Base-by-base conservation (phyloP, 2,888 invertebrate genomes). In the Tipula unca region DNA sequence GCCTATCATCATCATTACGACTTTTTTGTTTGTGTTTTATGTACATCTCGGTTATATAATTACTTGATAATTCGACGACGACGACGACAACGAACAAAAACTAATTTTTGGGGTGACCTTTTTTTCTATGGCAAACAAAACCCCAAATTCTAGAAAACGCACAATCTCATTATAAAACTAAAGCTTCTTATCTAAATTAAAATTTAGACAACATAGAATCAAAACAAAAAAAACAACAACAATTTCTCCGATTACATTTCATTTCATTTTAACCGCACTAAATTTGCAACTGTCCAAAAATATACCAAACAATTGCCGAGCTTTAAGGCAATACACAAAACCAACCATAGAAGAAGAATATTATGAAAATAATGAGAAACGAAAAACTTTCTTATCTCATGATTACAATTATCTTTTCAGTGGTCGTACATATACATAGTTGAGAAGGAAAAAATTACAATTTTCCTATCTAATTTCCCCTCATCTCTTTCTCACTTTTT, bases 101-200 rank as follows among this genome's bases (percentile, higher is more conserved):
- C 69, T 69, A 69, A 69, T 69, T 69, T 69, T 69, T 25, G 69
- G 25, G 8, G 8, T 25, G 10, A 25, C 69, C 69, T 69, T 69
- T 13, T 69, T 25, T 0, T 48, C 10, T 25, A 10, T 25, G 69
- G 3, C 25, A 69, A 69, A 69, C 25, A 69, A 25, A n/a, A 6
- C 8, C 39, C 8, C n/a, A 8, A 69, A 69, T 25, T n/a, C n/a
- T n/a, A n/a, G n/a, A n/a, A 20, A 69, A 69, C 6, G 3, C 13
- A 13, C 10, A 69, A 69, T 69, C 25, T 69, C 69, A 69, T 69
- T 69, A 69, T n/a, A n/a, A 25, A 69, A 69, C 25, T 69, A 69
- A 69, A 69, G 69, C 69, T 69, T 69, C 69, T 69, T 69, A 69
- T 69, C 69, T 69, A 69, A 69, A 69, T 69, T 69, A 69, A 69